phyloP scores from a whole-genome alignment of 2,113 vertebrate species.

The Calyptomena viridis region DNA sequence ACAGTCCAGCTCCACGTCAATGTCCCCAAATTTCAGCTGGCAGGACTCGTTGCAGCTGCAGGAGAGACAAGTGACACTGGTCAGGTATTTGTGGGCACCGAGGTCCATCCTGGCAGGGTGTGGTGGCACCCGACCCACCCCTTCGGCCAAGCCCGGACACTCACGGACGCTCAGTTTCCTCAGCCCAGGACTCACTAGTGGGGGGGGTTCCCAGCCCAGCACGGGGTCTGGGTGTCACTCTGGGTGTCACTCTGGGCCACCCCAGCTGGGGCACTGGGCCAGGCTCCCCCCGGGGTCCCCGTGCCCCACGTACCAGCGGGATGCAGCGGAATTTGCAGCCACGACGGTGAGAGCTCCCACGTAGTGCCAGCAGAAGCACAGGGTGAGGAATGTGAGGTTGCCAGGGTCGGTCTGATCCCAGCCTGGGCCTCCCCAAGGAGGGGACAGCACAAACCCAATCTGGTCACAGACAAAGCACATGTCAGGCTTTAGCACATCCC shows the following conservation, averaged over 20 bases:
- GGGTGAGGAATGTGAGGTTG: conserved; percentile 83
- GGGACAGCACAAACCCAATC: conserved; percentile 86
- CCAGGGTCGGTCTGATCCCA: conserved; percentile 71
- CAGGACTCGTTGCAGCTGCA: conserved; percentile 49
- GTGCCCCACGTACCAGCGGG: conserved; percentile 77
- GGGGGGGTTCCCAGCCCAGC: background rate
- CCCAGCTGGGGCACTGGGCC: rapidly evolving
- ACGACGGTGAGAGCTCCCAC: conserved; percentile 64
- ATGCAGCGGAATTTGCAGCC: conserved; percentile 33
- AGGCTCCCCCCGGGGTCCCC: no score
- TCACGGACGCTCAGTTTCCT: rapidly evolving
- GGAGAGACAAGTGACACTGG: background rate
- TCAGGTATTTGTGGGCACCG: background rate
- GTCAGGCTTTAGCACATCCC: background rate
- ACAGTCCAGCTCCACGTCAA: conserved; percentile 55
- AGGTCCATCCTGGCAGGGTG: rapidly evolving
- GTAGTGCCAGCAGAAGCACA: conserved; percentile 91
- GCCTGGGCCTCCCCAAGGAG: conserved; percentile 68
- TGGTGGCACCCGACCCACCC: rapidly evolving
- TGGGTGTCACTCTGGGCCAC: background rate
- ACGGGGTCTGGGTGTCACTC: rapidly evolving
- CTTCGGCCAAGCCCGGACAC: rapidly evolving
- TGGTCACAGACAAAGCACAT: conserved; percentile 15
- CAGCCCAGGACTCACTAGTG: rapidly evolving
- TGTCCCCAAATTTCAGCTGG: background rate